Percentiles rank a stretch among this genome's conserved stretches.
These are phyloP conservation scores for Dicranocentrus wangi DNA, from an alignment of 2,888 invertebrate genomes.

Conservation along the genomic window DNA sequence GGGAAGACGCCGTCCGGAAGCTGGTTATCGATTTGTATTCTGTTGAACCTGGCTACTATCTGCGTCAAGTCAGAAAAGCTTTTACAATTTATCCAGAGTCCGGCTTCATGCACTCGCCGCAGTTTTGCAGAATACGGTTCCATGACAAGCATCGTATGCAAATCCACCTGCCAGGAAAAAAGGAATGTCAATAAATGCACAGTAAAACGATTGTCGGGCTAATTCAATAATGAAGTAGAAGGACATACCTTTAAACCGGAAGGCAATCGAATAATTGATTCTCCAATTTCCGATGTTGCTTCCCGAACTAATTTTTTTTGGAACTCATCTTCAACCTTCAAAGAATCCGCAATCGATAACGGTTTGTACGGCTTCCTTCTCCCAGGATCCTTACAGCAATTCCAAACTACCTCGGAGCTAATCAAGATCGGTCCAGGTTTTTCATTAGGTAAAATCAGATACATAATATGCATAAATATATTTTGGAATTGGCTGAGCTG, in stretches of 20 bases:
- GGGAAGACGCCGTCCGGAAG: conserved; percentile 94
- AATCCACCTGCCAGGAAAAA: conserved; percentile 81
- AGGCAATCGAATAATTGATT: conserved; percentile 77
- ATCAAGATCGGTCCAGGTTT: too few species aligned
- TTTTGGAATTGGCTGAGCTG: too few species aligned
- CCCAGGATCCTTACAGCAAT: conserved; percentile 84
- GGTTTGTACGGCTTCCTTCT: conserved; percentile 85
- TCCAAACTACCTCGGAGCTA: conserved; percentile 94
- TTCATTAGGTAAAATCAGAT: too few species aligned
- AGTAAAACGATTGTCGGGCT: too few species aligned
- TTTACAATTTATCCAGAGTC: conserved; percentile 91
- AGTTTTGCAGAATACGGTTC: conserved; percentile 82
- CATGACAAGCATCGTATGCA: conserved; percentile 81
- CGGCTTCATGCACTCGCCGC: conserved; percentile 89
- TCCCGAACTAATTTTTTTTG: conserved; percentile 81
- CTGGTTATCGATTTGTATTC: conserved; percentile 95
- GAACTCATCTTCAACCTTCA: conserved; percentile 85
- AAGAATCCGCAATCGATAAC: conserved; percentile 79
- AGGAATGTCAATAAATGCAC: conserved; percentile 21
- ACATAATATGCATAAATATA: background rate
- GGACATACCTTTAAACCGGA: conserved; percentile 80
- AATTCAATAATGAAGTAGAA: too few species aligned
- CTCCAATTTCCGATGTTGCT: conserved; percentile 76
- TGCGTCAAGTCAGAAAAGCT: conserved; percentile 89
- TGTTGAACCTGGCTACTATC: conserved; percentile 89